Evolutionary conservation across 2,888 invertebrate genomes (phyloP), one percentile per base, ranked within the genome.

Genomic region (Neoitamus cyanurus): DNA sequence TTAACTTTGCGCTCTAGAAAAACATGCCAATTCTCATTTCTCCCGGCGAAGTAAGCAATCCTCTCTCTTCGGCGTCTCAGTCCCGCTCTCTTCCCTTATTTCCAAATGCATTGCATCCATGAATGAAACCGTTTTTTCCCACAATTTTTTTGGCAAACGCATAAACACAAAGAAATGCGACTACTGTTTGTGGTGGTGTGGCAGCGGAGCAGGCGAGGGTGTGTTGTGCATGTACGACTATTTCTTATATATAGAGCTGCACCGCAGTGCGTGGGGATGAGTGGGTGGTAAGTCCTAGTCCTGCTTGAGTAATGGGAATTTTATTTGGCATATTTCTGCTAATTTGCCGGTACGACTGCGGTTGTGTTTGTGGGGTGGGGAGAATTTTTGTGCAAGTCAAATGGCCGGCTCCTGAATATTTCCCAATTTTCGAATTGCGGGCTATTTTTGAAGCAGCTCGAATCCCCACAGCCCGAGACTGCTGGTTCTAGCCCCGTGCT

Each of bases 91-190:
- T 73, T 73, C 15, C 2, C 73, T 20, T 34, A 11, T 36, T 36
- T 73, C 36, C 1, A 20, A 73, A 73, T 73, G 73, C 73, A 73
- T 73, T 73, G 73, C 73, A 73, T 73, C 73, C 34, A 73, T 73
- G 73, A 73, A 73, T 73, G 73, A 73, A 58, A 58, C 15, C 58
- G 9, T 58, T 58, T 58, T 58, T 58, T 58, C 58, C 25, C 58
- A 58, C 58, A 58, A 11, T 7, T 15, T 58, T 6, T 9, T 58
- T 58, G 58, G 9, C 15, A 58, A 58, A 58, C 58, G 58, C 58
- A 58, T 58, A 58, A 58, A 58, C 58, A 58, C 58, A 58, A 58
- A 58, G 58, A 58, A 58, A 58, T 58, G 58, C 25, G 15, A 58
- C 15, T 25, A 9, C 20, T 25, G 25, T 6, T 7, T 58, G 58